Base-by-base conservation (phyloP, 1,140 invertebrate genomes). In the Papilio polyxenes region DNA sequence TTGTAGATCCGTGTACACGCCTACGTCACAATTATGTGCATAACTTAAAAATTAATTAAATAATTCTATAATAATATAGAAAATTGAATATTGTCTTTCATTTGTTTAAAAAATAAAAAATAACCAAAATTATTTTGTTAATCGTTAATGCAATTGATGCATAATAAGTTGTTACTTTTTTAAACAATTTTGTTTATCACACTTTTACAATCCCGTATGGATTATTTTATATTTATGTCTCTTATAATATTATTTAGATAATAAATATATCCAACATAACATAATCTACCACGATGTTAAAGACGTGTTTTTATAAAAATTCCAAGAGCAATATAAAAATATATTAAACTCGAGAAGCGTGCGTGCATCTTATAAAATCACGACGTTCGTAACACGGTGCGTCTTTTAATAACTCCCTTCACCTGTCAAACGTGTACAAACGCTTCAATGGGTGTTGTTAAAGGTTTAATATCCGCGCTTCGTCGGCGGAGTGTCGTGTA, bases 391-490 rank as follows among this genome's bases (percentile, higher is more conserved):
- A 72, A 40, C 13, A 72, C 31, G 37, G 37, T 72, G 4, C 65
- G 13, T 72, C 51, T 53, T 77, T 53, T 53, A 53, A 77, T 77
- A 77, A 77, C 23, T 13, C 75, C 23, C 40, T 6, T 77, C 20
- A 76, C 20, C 75, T 56, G 75, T 77, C 51, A 77, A 77, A 56
- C 75, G 49, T 17, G 51, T n/a, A 77, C 75, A 77, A 75, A 79
- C 56, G 40, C 53, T 40, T 62, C 23, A 79, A 79, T 59, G n/a
- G 77, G 56, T 44, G 77, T 40, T 79, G 53, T 79, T 79, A 62
- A 79, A 79, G 51, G 56, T 62, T 79, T 59, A 79, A 62, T 79
- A 79, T 79, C 77, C 53, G 37, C 40, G 59, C 65, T 72, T 31
- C 23, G 62, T 3, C 53, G 31, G 37, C 17, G 51, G 0, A 8